Base-by-base conservation (phyloP, 2,888 invertebrate genomes). In the Melangyna quadrimaculata region DNA sequence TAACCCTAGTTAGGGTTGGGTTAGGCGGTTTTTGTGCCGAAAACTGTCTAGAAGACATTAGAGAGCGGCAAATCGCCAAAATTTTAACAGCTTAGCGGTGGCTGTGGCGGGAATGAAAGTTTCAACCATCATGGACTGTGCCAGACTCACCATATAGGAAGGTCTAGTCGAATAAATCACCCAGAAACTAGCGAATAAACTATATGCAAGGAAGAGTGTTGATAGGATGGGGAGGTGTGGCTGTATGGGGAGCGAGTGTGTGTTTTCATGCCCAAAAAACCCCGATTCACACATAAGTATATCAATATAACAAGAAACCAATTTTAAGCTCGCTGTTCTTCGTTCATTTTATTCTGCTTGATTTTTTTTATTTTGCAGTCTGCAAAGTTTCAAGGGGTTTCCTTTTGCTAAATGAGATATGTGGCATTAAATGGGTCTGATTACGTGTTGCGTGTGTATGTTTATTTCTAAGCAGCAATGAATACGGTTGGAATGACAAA, bases 371-470 rank as follows among this genome's bases (percentile, higher is more conserved):
- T 32, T 63, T 43, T 40, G 24, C 29, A 69, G 86, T 86, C 86
- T 86, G 81, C 61, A 86, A 86, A 86, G 77, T 86, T 86, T 86
- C 22, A 45, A 86, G 72, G 70, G 51, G 78, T 59, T 81, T 81
- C 81, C 77, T 81, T 61, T 53, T 69, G 86, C 40, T 61, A 86
- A 86, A 81, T 80, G 81, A 81, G 80, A 78, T 80, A 81, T 80
- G 80, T 78, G 86, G 80, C 77, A 77, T 86, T 86, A 86, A 86
- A 77, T 70, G 80, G 81, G 73, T 78, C 73, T 70, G 86, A 79
- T 81, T 86, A 86, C 80, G 77, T 86, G 86, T 86, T 86, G 86
- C 86, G 77, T 86, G 86, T 63, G 77, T 75, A 59, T 86, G 80
- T 69, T 80, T 59, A 59, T 55, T 40, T 19, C 57, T 74, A 45